phyloP scores from a whole-genome alignment of 2,888 invertebrate species.

The Chrysodeixis includens region DNA sequence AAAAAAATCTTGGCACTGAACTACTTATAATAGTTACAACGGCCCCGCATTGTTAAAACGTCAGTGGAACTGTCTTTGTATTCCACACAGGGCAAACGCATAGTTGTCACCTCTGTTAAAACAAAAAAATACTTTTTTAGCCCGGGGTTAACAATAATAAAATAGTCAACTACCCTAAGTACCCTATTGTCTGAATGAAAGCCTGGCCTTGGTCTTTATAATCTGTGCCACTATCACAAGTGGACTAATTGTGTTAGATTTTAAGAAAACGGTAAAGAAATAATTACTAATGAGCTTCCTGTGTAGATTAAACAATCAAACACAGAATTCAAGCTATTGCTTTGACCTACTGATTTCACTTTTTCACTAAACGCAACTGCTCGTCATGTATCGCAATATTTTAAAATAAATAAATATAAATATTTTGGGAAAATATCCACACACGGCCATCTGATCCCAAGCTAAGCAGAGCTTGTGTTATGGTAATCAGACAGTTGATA shows the following conservation, averaged over 20 bases:
- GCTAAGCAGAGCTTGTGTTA: no score
- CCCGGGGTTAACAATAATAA: neutral
- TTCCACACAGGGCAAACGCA: constrained; percentile 18
- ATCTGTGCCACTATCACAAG: neutral
- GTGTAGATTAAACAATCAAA: neutral
- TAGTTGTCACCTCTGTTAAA: constrained; percentile 13
- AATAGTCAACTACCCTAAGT: constrained; percentile 13
- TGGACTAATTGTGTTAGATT: neutral
- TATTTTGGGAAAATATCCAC: no score
- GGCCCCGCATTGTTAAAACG: neutral
- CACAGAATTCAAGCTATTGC: neutral
- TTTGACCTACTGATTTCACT: neutral
- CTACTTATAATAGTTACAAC: constrained; percentile 1
- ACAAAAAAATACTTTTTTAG: constrained; percentile 15
- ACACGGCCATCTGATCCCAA: no score
- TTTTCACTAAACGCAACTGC: neutral
- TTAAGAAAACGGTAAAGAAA: neutral
- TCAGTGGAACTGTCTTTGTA: neutral
- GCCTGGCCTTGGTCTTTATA: neutral
- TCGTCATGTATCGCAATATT: neutral
- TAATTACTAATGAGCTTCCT: neutral
- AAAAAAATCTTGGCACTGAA: neutral
- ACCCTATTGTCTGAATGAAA: neutral
- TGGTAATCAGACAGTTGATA: no score
- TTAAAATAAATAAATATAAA: no score